Evolutionary conservation across 2,888 invertebrate species (phyloP).

Genomic region (Pterobdella sp.): DNA sequence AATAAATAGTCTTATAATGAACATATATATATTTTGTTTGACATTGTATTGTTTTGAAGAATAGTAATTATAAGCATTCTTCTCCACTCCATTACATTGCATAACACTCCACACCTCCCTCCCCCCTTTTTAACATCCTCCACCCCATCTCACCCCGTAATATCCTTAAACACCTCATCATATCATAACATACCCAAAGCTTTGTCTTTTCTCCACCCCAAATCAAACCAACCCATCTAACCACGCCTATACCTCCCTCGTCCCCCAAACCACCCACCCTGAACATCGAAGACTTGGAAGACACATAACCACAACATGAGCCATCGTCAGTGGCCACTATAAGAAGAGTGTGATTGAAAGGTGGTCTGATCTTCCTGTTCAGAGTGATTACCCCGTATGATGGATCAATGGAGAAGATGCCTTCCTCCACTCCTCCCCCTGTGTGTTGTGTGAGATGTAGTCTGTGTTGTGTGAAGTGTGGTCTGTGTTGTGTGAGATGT

Average conservation of each 20-base stretch:
- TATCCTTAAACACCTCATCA: too few relatives aligned
- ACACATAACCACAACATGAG: conserved; percentile 81
- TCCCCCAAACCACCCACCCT: conserved; percentile 65
- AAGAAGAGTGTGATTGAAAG: conserved; percentile 61
- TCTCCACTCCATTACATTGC: not conserved
- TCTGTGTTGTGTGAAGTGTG: too few relatives aligned
- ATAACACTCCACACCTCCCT: not conserved
- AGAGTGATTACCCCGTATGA: conserved; percentile 47
- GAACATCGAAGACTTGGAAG: conserved; percentile 83
- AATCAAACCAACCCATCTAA: not conserved
- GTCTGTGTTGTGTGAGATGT: too few relatives aligned
- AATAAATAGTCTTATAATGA: too few relatives aligned
- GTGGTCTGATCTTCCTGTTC: conserved; percentile 49
- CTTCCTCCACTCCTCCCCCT: conserved; percentile 33
- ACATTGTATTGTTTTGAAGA: too few relatives aligned
- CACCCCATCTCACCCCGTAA: not conserved
- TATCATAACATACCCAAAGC: not conserved
- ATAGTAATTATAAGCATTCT: too few relatives aligned
- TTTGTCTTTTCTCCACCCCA: not conserved
- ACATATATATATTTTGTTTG: too few relatives aligned
- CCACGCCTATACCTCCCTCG: not conserved
- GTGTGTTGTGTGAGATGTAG: too few relatives aligned
- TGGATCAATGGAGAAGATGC: conserved; percentile 46
- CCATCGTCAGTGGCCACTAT: conserved; percentile 97
- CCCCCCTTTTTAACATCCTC: not conserved